Base-by-base conservation (phyloP, 2,113 vertebrate species). In the Neolamprologus variostigma region DNA sequence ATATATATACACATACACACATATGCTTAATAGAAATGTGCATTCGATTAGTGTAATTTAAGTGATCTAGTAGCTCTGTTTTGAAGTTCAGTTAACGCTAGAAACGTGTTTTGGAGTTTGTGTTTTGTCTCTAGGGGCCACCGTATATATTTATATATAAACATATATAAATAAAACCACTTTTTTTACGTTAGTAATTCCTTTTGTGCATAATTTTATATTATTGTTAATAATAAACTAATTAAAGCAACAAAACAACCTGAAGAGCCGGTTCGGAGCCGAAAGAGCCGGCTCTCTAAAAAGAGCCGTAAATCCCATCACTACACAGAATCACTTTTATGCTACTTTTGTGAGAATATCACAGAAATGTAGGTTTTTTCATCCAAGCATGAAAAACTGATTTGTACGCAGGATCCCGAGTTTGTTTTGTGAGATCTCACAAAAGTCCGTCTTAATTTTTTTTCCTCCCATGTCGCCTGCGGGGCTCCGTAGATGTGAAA, bases 141-240 rank as follows among this genome's bases (percentile, higher is more conserved):
- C 45, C n/a, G n/a, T n/a, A n/a, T n/a, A n/a, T n/a, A n/a, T n/a
- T n/a, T n/a, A n/a, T n/a, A n/a, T n/a, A n/a, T n/a, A n/a, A n/a
- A n/a, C n/a, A n/a, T n/a, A n/a, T n/a, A n/a, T n/a, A n/a, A n/a
- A n/a, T n/a, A n/a, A n/a, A n/a, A n/a, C n/a, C n/a, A n/a, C 1
- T 1, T 19, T n/a, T 19, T 51, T 51, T 51, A 51, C 19, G 0
- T 53, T 6, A 53, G 0, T 53, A 53, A 53, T n/a, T 51, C 19
- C 9, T 51, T 53, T 53, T 53, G 50, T 53, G 3, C 5, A n/a
- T 6, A 6, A n/a, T 53, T 53, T 53, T n/a, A n/a, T 53, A n/a
- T 53, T n/a, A 0, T n/a, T 53, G 9, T 21, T 53, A 0, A 53
- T 53, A 53, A 53, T 21, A 0, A 53, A 53, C 11, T 4, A 53